Base-by-base conservation (phyloP, 2,888 invertebrate species). In the Melanchra persicariae region DNA sequence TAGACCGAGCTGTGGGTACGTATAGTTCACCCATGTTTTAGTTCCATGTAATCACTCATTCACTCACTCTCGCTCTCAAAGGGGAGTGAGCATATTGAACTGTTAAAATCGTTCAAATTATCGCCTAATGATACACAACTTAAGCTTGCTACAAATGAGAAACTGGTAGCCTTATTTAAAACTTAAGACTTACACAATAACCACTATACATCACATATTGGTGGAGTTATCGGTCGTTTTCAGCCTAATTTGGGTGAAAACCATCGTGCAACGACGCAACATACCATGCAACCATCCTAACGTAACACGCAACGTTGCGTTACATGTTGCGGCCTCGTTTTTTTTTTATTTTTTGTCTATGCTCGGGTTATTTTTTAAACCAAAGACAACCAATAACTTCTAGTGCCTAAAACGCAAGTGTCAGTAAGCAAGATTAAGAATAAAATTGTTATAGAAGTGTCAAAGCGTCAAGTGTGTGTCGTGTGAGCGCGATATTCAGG, bases 381-480 rank as follows among this genome's bases (percentile, higher is more conserved):
- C 19, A 51, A 74, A 78, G 24, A 45, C 66, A 74, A 65, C 43
- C 47, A 47, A 58, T 30, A 24, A 43, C 66, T 71, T 60, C 15
- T 34, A 57, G 45, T 45, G 47, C 60, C 69, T 64, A 64, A 52
- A 74, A 75, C 62, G 75, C 81, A 59, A 59, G 81, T 77, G 75
- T 80, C 58, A 74, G 52, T 43, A 75, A 81, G 77, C 77, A 52
- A 64, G 54, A 57, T 47, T 64, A 65, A 40, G 54, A 62, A 71
- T 63, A 66, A 57, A 74, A 67, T 43, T 58, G 65, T 64, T 54
- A 63, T 58, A 55, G 65, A 70, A 71, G 78, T 77, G 78, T 67
- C 2, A 12, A 78, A 82, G 72, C 82, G 49, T 82, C 82, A 82
- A 82, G 82, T 82, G 82, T 67, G 82, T 82, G 78, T 81, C 67